These are phyloP conservation scores for Lithophane semibrunnea DNA, from an alignment of 2,888 invertebrate genomes.

Conservation along the genomic window DNA sequence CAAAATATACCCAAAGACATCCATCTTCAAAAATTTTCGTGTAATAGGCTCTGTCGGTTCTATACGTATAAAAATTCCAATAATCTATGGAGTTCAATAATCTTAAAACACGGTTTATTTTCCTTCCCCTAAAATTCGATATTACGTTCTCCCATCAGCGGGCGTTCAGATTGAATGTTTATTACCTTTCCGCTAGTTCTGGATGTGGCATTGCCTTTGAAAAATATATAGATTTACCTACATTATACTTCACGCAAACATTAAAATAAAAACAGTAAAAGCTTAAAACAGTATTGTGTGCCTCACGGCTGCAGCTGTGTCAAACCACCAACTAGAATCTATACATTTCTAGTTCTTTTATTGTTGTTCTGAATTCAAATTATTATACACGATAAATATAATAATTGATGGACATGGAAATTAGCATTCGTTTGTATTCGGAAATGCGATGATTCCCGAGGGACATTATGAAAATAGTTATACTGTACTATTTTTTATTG, in stretches of 20 bases:
- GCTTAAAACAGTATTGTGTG: no score
- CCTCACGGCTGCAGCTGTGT: no score
- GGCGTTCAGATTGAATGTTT: constrained; percentile 45
- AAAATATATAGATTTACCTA: background rate
- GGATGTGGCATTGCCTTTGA: background rate
- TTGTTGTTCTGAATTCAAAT: no score
- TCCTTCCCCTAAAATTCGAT: constrained; percentile 43
- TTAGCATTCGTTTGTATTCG: no score
- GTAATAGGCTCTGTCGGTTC: background rate
- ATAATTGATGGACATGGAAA: no score
- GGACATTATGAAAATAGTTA: no score
- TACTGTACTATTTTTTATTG: no score
- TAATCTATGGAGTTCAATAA: constrained; percentile 31
- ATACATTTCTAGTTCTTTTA: background rate
- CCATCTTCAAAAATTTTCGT: background rate
- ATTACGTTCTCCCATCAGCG: constrained; percentile 40
- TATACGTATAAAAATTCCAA: constrained; percentile 32
- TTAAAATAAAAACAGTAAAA: no score
- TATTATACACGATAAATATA: no score
- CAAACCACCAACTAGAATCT: background rate
- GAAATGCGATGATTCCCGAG: no score
- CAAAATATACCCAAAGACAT: constrained; percentile 1
- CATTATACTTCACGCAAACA: no score
- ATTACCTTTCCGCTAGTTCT: constrained; percentile 21
- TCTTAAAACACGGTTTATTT: constrained; percentile 53